Evolutionary conservation across 1,140 invertebrate genomes (phyloP).

Genomic region (Heliothis virescens): DNA sequence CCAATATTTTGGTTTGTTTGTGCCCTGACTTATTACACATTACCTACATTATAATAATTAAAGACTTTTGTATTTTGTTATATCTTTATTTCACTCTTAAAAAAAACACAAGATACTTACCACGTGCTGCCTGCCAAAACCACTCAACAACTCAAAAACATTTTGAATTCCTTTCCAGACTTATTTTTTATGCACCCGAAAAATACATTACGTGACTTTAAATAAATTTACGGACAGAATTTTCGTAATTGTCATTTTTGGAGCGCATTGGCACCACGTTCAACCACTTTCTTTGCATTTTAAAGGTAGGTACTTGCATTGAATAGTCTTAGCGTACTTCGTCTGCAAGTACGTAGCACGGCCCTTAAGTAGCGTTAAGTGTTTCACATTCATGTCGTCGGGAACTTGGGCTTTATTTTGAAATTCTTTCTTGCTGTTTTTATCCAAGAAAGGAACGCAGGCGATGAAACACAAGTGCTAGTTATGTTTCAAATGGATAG

Average conservation of each 20-base stretch:
- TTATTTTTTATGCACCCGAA: too few species aligned
- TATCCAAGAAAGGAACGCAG: background rate
- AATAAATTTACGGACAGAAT: too few species aligned
- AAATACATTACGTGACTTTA: too few species aligned
- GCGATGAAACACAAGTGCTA: background rate
- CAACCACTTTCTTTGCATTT: too few species aligned
- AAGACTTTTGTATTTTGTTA: background rate
- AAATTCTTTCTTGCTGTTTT: constrained; percentile 9
- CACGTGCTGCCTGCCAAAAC: too few species aligned
- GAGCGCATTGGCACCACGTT: too few species aligned
- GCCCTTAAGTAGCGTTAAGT: constrained; percentile 23
- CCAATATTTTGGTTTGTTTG: background rate
- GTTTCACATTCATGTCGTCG: constrained; percentile 15
- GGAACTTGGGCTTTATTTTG: constrained; percentile 23
- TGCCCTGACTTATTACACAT: too few species aligned
- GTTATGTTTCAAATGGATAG: constrained; percentile 2
- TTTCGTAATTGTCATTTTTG: too few species aligned
- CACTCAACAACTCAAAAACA: too few species aligned
- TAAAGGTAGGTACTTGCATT: background rate
- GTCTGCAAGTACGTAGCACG: background rate
- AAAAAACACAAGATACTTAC: too few species aligned
- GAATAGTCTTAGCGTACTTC: constrained; percentile 6
- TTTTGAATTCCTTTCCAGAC: too few species aligned
- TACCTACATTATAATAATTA: too few species aligned
- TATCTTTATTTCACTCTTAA: background rate